Evolutionary conservation across 2,113 vertebrate genomes (phyloP).

Genomic region (Elephantulus edwardii): DNA sequence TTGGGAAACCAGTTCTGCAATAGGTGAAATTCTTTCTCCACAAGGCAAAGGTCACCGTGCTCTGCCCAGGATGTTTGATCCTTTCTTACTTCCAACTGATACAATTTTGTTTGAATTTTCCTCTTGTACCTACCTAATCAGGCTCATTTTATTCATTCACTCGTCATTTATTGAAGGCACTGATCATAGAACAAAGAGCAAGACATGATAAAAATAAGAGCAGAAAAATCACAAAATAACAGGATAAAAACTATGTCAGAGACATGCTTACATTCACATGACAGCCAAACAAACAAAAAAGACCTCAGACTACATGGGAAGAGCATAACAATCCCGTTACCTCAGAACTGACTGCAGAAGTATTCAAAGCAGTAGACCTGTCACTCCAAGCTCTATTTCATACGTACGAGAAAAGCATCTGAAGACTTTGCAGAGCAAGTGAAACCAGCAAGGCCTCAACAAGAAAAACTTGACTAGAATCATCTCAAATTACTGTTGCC

Average conservation of each 20-base stretch:
- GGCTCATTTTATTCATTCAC: not conserved
- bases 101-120: not conserved
- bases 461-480: not conserved
- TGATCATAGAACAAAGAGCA: not conserved
- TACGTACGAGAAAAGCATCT: not conserved
- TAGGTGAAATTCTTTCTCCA: slow-evolving; percentile 42
- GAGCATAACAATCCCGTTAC: not conserved
- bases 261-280: not conserved
- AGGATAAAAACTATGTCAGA: not conserved
- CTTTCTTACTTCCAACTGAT: not conserved
- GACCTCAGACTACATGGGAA: not conserved
- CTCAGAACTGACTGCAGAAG: not conserved
- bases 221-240: not conserved
- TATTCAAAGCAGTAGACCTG: not conserved
- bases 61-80: not conserved
- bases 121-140: not conserved
- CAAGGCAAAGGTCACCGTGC: slow-evolving; percentile 21
- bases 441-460: not conserved
- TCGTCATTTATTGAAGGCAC: not conserved
- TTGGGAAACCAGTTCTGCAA: slow-evolving; percentile 40
- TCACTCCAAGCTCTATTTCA: not conserved
- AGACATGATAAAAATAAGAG: slow-evolving; percentile 10
- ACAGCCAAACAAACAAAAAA: not conserved
- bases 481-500: not conserved
- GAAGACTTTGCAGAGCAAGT: not conserved